Percentiles rank a stretch among this genome's conserved stretches.
These are phyloP conservation scores for Aphaenogaster rudis DNA, from an alignment of 1,140 invertebrate genomes.

Conservation along the genomic window DNA sequence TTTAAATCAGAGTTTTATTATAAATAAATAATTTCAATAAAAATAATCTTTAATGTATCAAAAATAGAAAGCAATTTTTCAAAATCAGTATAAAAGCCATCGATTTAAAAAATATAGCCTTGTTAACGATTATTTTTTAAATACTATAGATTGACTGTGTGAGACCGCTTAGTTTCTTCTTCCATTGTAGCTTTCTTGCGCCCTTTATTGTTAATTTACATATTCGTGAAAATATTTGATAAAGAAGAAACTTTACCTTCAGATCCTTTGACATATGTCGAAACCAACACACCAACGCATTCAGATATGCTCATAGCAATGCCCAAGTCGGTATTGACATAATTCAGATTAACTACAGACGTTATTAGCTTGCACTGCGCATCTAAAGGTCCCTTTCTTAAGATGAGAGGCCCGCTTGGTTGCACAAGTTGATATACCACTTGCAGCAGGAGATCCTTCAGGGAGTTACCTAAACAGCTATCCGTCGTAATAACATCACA, in stretches of 20 bases:
- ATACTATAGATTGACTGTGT: not conserved
- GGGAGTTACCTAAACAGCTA: constrained; percentile 88
- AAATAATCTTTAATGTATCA: not conserved
- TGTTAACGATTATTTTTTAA: not conserved
- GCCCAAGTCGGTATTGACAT: constrained; percentile 90
- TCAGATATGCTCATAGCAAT: constrained; percentile 92
- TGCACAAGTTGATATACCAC: constrained; percentile 91
- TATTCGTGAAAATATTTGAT: not conserved
- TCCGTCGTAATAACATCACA: constrained; percentile 89
- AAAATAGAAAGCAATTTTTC: not conserved
- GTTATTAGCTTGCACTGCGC: constrained; percentile 92
- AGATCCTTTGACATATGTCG: constrained; percentile 81
- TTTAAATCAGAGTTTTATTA: not conserved
- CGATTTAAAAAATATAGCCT: not conserved
- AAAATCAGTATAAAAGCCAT: not conserved
- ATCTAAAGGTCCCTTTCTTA: constrained; percentile 93
- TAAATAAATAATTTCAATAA: not conserved
- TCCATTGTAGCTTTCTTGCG: not conserved
- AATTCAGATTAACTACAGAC: constrained; percentile 90
- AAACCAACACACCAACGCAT: constrained; percentile 89
- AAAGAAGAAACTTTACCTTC: constrained; percentile 76
- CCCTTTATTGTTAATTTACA: not conserved
- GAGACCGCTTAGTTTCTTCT: not conserved
- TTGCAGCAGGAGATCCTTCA: constrained; percentile 91
- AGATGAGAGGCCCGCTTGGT: constrained; percentile 90